These are phyloP conservation scores for Microcebus ravelobensis DNA, from an alignment of 2,113 vertebrate species.

Conservation along the genomic window DNA sequence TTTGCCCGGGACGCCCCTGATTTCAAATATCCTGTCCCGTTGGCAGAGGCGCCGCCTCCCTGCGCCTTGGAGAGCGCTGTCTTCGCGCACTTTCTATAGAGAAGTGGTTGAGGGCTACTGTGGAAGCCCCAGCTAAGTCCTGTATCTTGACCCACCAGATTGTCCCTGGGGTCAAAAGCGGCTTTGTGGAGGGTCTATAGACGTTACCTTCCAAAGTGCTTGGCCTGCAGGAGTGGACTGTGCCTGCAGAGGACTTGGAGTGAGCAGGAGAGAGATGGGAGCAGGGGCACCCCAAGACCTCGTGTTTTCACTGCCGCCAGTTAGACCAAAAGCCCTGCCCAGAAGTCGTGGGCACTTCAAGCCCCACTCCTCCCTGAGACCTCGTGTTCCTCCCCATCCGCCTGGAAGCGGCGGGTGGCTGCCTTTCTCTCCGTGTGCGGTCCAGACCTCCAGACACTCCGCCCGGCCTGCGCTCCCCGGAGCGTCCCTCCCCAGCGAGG, in stretches of 20 bases:
- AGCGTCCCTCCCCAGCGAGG: neutral
- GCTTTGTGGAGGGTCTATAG: neutral
- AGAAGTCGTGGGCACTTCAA: neutral
- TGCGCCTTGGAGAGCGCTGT: neutral
- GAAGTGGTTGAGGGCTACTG: neutral
- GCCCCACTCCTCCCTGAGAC: neutral
- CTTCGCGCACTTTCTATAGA: neutral
- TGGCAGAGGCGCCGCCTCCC: neutral
- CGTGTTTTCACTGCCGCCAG: neutral
- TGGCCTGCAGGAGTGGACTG: neutral
- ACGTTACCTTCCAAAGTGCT: neutral
- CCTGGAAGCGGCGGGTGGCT: neutral
- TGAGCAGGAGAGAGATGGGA: neutral
- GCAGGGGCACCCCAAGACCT: no score
- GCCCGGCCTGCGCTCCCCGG: neutral
- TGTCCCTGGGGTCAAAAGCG: neutral
- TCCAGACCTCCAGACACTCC: neutral
- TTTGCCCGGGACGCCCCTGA: neutral
- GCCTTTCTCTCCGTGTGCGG: neutral
- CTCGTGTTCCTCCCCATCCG: neutral
- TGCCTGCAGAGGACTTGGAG: neutral
- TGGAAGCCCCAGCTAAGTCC: neutral
- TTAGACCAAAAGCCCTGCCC: neutral
- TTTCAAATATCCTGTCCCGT: constrained; percentile 43
- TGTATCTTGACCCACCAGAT: neutral